Evolutionary conservation across 92 coral and sea anemone genomes (phyloP).

Genomic region (Bergia sp.): DNA sequence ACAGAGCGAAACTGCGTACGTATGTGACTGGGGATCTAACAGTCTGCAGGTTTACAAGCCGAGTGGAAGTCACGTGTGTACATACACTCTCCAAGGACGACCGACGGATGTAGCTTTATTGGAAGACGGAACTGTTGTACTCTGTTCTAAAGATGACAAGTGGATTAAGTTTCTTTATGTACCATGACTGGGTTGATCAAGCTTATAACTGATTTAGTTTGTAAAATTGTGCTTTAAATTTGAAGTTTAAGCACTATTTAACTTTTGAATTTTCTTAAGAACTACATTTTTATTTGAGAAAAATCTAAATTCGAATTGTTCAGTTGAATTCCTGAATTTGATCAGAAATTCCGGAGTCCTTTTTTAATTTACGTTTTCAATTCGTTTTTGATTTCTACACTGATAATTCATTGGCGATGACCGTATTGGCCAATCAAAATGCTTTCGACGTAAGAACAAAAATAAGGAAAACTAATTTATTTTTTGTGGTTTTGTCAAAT

Average conservation of each 20-base stretch:
- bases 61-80: slow-evolving; percentile 67
- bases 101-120: slow-evolving; percentile 83
- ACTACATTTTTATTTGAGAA: too few species aligned
- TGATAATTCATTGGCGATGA: background rate
- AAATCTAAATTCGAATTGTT: background rate
- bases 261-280: too few species aligned
- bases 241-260: background rate
- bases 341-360: background rate
- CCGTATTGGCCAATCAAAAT: background rate
- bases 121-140: slow-evolving; percentile 68
- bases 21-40: slow-evolving; percentile 92
- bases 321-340: background rate
- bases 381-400: background rate
- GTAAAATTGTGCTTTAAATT: too few species aligned
- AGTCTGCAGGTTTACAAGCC: slow-evolving; percentile 76
- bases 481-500: too few species aligned
- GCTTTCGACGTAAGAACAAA: background rate
- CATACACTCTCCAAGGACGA: slow-evolving; percentile 79
- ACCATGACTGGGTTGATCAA: background rate
- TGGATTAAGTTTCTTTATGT: slow-evolving; percentile 71
- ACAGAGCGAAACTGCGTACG: slow-evolving; percentile 51
- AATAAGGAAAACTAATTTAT: too few species aligned
- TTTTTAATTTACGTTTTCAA: too few species aligned
- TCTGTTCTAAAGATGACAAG: slow-evolving; percentile 85
- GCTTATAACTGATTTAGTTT: background rate